Evolutionary conservation across 2,888 invertebrate species (phyloP).

Genomic region (Doris montereyensis): DNA sequence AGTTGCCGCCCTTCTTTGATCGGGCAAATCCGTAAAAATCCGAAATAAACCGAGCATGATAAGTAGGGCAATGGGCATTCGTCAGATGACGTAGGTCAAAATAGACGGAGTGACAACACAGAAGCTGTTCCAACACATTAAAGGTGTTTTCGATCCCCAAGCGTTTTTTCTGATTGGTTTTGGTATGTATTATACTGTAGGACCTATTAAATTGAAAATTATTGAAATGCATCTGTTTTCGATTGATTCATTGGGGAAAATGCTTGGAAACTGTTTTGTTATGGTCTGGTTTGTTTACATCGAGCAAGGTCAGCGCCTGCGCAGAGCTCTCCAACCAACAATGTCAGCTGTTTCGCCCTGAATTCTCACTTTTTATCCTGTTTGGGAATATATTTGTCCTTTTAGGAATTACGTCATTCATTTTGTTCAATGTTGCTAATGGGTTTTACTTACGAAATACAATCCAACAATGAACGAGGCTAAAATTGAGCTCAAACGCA

Average conservation of each 20-base stretch:
- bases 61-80: constrained; percentile 40
- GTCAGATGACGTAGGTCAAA: constrained; percentile 39
- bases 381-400: constrained; percentile 36
- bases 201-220: neutral
- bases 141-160: neutral
- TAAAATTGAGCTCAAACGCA: too few species aligned
- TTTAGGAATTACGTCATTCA: constrained; percentile 4
- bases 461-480: too few species aligned
- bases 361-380: constrained; percentile 7
- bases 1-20: neutral
- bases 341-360: constrained; percentile 41
- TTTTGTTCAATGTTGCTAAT: too few species aligned
- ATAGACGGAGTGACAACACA: constrained; percentile 29
- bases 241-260: neutral
- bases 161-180: neutral
- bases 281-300: constrained; percentile 47
- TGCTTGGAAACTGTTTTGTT: neutral
- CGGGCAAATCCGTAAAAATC: constrained; percentile 26
- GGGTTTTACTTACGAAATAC: too few species aligned
- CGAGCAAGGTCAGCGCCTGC: constrained; percentile 46
- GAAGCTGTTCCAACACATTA: constrained; percentile 26
- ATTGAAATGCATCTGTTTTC: neutral
- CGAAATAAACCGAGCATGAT: constrained; percentile 32
- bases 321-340: constrained; percentile 35
- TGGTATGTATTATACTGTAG: constrained; percentile 21